Base-by-base conservation (phyloP, 2,113 vertebrate species). In the Fulica atra region DNA sequence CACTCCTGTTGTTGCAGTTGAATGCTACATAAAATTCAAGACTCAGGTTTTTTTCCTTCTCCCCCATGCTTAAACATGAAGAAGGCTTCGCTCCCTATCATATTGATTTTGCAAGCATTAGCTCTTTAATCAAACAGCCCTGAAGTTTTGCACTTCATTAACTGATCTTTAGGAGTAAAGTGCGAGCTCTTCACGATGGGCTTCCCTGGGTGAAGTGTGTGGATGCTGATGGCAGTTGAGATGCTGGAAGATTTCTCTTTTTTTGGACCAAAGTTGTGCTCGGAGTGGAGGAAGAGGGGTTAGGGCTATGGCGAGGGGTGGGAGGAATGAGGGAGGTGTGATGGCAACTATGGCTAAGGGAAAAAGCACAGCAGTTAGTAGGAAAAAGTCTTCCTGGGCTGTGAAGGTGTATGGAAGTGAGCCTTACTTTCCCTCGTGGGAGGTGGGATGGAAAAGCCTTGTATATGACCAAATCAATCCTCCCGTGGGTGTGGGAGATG, bases 141-240 rank as follows among this genome's bases (percentile, higher is more conserved):
- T 88, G 74, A 92, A 85, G 71, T 89, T 90, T 94, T 95, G 78
- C 81, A 91, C 70, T 95, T 93, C 91, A 95, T 97, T 94, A 95
- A 61, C 23, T 76, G 84, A 42, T 89, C 93, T 92, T 86, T 46
- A 81, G 59, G 78, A 91, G 50, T 66, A 17, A 70, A 89, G 63
- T 46, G 63, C 63, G 69, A 65, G 82, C 44, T 64, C 1, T 51
- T 89, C 25, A 29, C 28, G 3, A 3, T 42, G 51, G 59, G 42
- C 61, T 73, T 51, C 44, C 29, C 48, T 65, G 59, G 26, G 23
- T 85, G 50, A 82, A 35, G 59, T 23, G 40, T 86, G 74, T 50
- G 66, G 8, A 79, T 79, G 44, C 66, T 51, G 48, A 4, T 23
- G 18, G 70, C 36, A 1, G 16, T 69, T 5, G 3, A 44, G 89